Evolutionary conservation across 2,797 vertebrate species (phyloP).

Genomic region (Parotocinclus haroldoi): DNA sequence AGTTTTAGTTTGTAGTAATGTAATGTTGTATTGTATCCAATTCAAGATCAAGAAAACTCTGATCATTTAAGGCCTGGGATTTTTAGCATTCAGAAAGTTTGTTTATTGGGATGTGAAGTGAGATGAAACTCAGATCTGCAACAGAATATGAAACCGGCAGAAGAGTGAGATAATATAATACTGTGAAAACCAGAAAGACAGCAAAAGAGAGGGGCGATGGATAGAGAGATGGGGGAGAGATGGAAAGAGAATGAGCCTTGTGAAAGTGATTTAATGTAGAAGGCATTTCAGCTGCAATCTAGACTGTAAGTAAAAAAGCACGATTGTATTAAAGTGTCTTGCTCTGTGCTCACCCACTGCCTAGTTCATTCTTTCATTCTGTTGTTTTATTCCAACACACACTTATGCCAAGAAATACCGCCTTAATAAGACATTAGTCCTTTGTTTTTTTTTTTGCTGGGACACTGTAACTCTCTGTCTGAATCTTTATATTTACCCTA

Average conservation of each 20-base stretch:
- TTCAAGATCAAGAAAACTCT: too few species aligned
- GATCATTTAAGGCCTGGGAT: too few species aligned
- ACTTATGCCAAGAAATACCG: neutral
- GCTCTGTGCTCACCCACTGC: conserved; percentile 55
- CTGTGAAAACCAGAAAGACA: conserved; percentile 1
- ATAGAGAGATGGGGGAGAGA: conserved; percentile 26
- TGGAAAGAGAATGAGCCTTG: conserved; percentile 44
- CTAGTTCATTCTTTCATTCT: conserved; percentile 49
- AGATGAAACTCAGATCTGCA: neutral
- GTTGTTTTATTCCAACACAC: conserved; percentile 12
- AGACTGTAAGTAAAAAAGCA: conserved; percentile 51
- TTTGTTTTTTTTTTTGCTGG: too few species aligned
- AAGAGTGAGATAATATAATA: neutral
- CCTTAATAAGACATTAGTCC: too few species aligned
- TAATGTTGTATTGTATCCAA: too few species aligned
- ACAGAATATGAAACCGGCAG: conserved; percentile 3
- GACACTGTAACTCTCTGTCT: too few species aligned
- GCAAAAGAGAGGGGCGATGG: conserved; percentile 13
- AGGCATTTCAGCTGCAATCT: conserved; percentile 37
- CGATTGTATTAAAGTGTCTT: conserved; percentile 69
- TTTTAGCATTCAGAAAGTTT: too few species aligned
- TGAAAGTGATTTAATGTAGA: conserved; percentile 42
- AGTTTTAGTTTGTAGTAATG: too few species aligned
- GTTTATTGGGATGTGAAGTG: too few species aligned
- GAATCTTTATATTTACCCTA: too few species aligned